phyloP scores from a whole-genome alignment of 1,140 invertebrate species.

The Drosophila mauritiana region DNA sequence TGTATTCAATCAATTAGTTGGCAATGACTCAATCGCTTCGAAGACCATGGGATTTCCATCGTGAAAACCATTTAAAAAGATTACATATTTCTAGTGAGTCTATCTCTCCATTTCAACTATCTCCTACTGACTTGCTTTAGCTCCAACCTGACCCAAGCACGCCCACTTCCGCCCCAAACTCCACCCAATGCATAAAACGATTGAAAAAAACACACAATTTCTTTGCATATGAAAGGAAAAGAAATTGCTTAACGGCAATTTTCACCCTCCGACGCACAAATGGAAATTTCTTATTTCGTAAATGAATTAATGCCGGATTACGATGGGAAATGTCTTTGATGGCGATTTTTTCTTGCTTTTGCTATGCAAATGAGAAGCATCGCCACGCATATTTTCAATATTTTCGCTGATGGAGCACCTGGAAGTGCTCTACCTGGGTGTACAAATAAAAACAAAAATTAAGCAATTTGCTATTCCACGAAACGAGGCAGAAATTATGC shows the following conservation, averaged over 20 bases:
- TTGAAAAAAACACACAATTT: background rate
- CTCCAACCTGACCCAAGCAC: background rate
- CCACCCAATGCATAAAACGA: background rate
- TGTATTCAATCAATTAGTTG: background rate
- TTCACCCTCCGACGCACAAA: slow-evolving; percentile 30
- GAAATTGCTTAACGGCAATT: slow-evolving; percentile 71
- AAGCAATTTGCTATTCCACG: slow-evolving; percentile 45
- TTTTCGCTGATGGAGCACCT: slow-evolving; percentile 37
- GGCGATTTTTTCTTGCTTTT: slow-evolving; percentile 24
- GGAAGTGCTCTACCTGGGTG: slow-evolving; percentile 18
- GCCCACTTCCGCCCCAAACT: background rate
- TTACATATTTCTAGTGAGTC: too few relatives aligned
- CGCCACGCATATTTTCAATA: background rate
- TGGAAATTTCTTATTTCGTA: slow-evolving; percentile 34
- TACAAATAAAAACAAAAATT: slow-evolving; percentile 21
- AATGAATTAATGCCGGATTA: slow-evolving; percentile 69
- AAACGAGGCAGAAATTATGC: slow-evolving; percentile 42
- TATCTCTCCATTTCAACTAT: too few relatives aligned
- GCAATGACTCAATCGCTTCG: background rate
- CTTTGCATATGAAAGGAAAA: slow-evolving; percentile 44
- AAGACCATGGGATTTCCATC: background rate
- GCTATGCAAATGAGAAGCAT: slow-evolving; percentile 41
- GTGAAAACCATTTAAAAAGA: too few relatives aligned
- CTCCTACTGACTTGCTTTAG: background rate
- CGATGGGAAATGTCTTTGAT: slow-evolving; percentile 35